Evolutionary conservation across 2,797 vertebrate genomes (phyloP).

Genomic region (Rhynchotus rufescens): DNA sequence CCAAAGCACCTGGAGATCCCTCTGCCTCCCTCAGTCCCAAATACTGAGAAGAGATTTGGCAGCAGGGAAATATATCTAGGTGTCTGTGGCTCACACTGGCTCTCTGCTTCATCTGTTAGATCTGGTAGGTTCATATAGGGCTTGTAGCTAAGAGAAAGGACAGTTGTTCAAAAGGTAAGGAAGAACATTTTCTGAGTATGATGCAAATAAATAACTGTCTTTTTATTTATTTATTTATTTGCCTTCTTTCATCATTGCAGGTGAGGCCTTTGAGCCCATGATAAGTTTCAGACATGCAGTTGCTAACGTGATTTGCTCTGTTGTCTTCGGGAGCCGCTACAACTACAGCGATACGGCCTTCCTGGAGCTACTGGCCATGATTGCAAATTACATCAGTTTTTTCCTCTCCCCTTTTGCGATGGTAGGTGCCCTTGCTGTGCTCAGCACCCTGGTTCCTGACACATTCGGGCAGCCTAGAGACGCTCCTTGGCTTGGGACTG

Average conservation of each 20-base stretch:
- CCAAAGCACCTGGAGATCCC: neutral
- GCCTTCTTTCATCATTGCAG: neutral
- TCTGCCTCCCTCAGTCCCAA: neutral
- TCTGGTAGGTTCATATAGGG: neutral
- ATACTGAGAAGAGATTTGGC: neutral
- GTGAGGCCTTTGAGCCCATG: conserved; percentile 2
- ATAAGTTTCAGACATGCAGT: neutral
- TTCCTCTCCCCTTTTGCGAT: neutral
- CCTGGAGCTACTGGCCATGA: neutral
- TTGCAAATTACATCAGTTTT: conserved; percentile 2
- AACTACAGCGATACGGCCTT: conserved; percentile 13
- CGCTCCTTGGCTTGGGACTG: neutral
- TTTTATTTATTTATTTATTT: too few relatives aligned
- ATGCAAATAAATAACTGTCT: neutral
- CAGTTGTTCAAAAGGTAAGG: rapidly evolving
- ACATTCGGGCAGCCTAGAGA: rapidly evolving
- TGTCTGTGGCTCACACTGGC: neutral
- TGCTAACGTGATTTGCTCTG: conserved; percentile 46
- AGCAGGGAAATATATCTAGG: neutral
- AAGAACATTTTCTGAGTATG: neutral
- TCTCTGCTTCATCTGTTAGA: neutral
- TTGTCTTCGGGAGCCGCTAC: conserved; percentile 41
- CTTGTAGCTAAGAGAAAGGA: neutral
- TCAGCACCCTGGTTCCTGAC: rapidly evolving
- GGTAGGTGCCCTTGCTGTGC: neutral